phyloP scores from a whole-genome alignment of 2,113 vertebrate genomes.

The Erythrocercus mccallii region DNA sequence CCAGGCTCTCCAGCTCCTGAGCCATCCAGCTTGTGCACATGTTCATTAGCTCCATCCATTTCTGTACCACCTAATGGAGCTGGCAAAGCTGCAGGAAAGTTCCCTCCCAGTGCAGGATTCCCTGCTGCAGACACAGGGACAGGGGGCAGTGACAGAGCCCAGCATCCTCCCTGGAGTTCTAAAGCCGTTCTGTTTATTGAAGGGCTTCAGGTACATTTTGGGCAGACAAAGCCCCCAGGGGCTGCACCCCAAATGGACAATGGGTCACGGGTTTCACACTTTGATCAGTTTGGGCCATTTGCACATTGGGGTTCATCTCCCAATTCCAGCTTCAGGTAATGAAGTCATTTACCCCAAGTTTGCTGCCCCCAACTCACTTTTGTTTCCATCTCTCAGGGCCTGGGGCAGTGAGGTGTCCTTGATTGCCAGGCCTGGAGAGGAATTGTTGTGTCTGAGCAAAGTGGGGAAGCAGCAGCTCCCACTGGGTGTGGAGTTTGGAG shows the following conservation, averaged over 20 bases:
- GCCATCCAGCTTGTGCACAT: neutral
- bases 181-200: rapidly evolving
- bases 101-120: neutral
- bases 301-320: neutral
- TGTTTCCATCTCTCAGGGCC: too few relatives aligned
- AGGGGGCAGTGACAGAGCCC: neutral
- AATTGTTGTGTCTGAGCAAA: neutral
- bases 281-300: neutral
- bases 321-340: neutral
- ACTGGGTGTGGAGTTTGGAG: neutral
- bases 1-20: conserved; percentile 36
- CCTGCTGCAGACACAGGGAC: neutral
- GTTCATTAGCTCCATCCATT: conserved; percentile 37
- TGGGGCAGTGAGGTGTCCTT: neutral
- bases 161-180: neutral
- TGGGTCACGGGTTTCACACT: rapidly evolving
- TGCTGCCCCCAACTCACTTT: neutral
- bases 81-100: neutral
- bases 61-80: conserved; percentile 6
- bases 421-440: neutral
- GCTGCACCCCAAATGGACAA: rapidly evolving
- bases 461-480: neutral
- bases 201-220: rapidly evolving
- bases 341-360: neutral
- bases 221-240: neutral